Evolutionary conservation across 2,113 vertebrate species (phyloP).

Genomic region (Talpa occidentalis): DNA sequence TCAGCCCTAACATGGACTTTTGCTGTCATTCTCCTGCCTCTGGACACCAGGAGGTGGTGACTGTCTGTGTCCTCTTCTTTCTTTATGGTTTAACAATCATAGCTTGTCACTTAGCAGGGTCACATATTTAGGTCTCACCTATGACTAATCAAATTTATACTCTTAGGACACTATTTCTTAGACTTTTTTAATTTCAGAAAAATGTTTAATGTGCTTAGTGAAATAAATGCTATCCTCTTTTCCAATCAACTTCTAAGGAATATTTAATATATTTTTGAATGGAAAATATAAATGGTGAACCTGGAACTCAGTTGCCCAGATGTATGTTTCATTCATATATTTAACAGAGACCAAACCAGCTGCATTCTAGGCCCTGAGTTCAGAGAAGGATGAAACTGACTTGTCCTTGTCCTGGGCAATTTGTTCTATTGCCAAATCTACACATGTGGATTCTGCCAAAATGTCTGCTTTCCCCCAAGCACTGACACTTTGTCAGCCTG

Average conservation of each 20-base stretch:
- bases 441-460: neutral
- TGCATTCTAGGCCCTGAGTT: neutral
- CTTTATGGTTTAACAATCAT: neutral
- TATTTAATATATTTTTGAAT: neutral
- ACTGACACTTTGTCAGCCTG: neutral
- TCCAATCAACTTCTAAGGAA: neutral
- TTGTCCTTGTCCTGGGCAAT: no score
- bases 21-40: neutral
- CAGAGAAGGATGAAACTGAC: neutral
- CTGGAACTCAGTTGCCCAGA: neutral
- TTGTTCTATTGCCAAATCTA: neutral
- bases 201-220: neutral
- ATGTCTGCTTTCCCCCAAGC: neutral
- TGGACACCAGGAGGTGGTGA: neutral
- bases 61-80: neutral
- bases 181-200: conserved; percentile 17
- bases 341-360: neutral
- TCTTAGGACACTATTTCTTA: neutral
- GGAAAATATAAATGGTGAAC: neutral
- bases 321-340: neutral
- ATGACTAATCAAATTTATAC: neutral
- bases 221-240: neutral
- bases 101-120: neutral
- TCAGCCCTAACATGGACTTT: neutral
- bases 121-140: neutral